phyloP scores from a whole-genome alignment of 2,113 vertebrate genomes.

The Pluvialis apricaria region DNA sequence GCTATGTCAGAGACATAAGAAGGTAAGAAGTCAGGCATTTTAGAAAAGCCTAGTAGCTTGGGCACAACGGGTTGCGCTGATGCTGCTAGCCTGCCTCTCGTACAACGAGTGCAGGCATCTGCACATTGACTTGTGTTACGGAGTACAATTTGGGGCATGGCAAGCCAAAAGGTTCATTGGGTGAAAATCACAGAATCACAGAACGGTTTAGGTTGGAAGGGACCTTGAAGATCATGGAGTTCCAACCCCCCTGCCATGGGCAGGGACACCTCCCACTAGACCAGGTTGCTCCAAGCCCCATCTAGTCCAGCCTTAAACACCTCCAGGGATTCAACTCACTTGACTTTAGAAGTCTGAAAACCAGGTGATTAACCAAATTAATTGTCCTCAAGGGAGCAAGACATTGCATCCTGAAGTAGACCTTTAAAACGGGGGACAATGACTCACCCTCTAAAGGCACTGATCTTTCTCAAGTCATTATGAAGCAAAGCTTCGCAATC shows the following conservation, averaged over 20 bases:
- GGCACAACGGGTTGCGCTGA: not conserved
- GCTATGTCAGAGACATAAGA: not conserved
- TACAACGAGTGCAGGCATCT: fast-evolving
- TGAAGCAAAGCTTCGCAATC: not conserved
- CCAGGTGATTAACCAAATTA: not conserved
- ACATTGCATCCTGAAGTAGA: not conserved
- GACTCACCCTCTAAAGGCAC: not conserved
- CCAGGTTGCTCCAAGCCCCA: no score
- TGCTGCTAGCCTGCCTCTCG: not conserved
- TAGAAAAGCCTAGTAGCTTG: not conserved
- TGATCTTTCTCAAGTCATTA: not conserved
- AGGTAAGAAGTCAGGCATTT: not conserved
- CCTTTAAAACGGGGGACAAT: not conserved
- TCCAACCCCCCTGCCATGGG: no score
- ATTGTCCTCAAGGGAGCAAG: not conserved
- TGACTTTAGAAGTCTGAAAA: not conserved
- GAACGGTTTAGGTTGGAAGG: no score
- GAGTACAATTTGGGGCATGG: not conserved
- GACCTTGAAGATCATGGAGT: no score
- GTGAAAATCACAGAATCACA: no score
- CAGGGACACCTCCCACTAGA: no score
- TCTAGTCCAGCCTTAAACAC: no score
- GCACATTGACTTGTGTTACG: no score
- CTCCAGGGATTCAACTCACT: no score
- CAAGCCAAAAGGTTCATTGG: not conserved